Evolutionary conservation across 2,797 vertebrate species (phyloP).

Genomic region (Danio tinwini): DNA sequence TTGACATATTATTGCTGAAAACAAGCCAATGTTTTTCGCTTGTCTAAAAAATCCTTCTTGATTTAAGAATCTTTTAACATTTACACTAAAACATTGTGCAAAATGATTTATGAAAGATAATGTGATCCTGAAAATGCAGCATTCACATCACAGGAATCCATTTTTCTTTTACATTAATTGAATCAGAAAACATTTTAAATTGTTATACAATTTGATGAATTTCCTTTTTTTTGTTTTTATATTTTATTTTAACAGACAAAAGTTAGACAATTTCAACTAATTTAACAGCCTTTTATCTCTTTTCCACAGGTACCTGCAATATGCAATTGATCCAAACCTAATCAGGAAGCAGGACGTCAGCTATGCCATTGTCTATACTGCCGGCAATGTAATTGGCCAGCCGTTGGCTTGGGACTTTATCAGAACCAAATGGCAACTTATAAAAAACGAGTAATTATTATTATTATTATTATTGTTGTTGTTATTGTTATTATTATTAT

Average conservation of each 20-base stretch:
- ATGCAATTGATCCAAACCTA: slow-evolving; percentile 75
- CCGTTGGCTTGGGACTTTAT: slow-evolving; percentile 88
- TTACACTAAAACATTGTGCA: too few relatives aligned
- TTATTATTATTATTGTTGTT: too few relatives aligned
- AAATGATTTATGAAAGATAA: too few relatives aligned
- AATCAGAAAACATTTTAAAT: not conserved
- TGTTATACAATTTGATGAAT: too few relatives aligned
- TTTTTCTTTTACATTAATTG: not conserved
- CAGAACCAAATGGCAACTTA: slow-evolving; percentile 76
- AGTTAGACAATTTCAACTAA: not conserved
- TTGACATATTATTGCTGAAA: too few relatives aligned
- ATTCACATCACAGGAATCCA: not conserved
- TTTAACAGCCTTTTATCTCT: slow-evolving; percentile 31
- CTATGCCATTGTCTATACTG: slow-evolving; percentile 77
- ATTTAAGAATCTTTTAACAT: too few relatives aligned
- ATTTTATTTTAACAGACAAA: too few relatives aligned
- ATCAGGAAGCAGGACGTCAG: slow-evolving; percentile 86
- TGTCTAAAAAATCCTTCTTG: too few relatives aligned
- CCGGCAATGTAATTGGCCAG: slow-evolving; percentile 82
- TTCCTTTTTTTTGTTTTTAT: too few relatives aligned
- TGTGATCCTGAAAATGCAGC: not conserved
- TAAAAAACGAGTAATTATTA: slow-evolving; percentile 79
- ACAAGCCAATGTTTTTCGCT: too few relatives aligned
- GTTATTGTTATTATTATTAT: too few relatives aligned
- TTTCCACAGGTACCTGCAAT: slow-evolving; percentile 82